Percentiles rank a stretch among this genome's conserved stretches.
phyloP scores from a whole-genome alignment of 2,888 invertebrate species.

The Microctonus aethiopoides region DNA sequence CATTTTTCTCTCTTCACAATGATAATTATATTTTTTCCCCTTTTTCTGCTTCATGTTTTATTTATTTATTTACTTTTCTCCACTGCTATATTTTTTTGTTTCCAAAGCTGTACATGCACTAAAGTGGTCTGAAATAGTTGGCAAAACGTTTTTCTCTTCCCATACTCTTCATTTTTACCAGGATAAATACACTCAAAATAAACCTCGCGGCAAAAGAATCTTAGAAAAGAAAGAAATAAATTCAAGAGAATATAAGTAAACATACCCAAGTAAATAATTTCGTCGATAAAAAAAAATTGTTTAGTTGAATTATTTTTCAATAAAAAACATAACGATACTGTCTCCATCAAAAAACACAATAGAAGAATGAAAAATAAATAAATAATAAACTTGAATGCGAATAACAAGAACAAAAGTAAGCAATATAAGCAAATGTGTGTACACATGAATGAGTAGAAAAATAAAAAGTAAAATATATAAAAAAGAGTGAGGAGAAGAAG shows the following conservation, averaged over 20 bases:
- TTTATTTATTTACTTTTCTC: not conserved
- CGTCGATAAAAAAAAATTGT: conserved; percentile 1
- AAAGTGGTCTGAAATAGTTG: conserved; percentile 12
- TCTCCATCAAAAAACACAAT: no score
- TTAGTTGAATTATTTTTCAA: not conserved
- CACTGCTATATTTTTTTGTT: not conserved
- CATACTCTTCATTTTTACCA: conserved; percentile 20
- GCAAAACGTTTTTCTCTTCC: conserved; percentile 20
- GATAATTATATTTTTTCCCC: conserved; percentile 30
- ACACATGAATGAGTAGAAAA: not conserved
- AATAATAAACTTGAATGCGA: not conserved
- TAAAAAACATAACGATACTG: no score
- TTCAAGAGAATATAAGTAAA: no score
- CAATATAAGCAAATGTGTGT: conserved; percentile 5
- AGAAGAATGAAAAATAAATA: not conserved
- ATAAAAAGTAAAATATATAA: conserved; percentile 27
- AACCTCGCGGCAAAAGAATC: conserved; percentile 6
- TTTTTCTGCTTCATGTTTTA: not conserved
- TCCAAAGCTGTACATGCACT: not conserved
- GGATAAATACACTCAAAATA: conserved; percentile 10
- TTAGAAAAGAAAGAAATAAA: conserved; percentile 22
- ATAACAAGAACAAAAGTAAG: conserved; percentile 5
- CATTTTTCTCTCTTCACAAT: conserved; percentile 19
- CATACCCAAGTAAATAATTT: conserved; percentile 1
- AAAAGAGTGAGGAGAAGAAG: conserved; percentile 38